Evolutionary conservation across 2,888 invertebrate genomes (phyloP), one percentile per base, ranked within the genome.

Genomic region (Campoplex capitator): DNA sequence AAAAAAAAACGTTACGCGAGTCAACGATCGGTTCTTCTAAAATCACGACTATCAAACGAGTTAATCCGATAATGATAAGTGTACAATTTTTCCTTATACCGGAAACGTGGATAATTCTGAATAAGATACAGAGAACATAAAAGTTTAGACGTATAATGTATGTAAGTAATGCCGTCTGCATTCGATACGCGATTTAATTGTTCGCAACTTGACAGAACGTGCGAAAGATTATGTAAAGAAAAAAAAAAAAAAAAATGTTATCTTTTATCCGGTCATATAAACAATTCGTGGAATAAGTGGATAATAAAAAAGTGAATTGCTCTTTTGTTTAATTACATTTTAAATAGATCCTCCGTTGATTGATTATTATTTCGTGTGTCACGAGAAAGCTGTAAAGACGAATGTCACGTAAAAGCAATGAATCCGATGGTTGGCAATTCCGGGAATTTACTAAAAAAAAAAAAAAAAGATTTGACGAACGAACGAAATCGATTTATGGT

Each of bases 191-290:
- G 42, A 23, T 23, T 77, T 62, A n/a, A 77, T 67, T 67, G 48
- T 9, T 13, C 77, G 51, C 45, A 23, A 67, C 13, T 76, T 42
- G 1, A 32, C 48, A 51, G 48, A 65, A 77, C 23, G 67, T 65
- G 35, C 11, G 28, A 18, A 35, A 51, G 18, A 45, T 51, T 23
- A 35, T 67, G 23, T 23, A 23, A 23, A 23, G 23, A 23, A 23
- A 23, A 23, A 23, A 23, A 23, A 23, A 23, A 23, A 23, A n/a
- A 18, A 11, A 11, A 35, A 67, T 77, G 65, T 77, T 67, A 77
- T 77, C 51, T n/a, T 48, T 73, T 56, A 56, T 73, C 54, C 28
- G 16, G 51, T n/a, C 35, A 38, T 65, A 65, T 77, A 67, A 77
- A 77, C 65, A 67, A 18, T 67, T n/a, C 9, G 35, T 38, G 1